Evolutionary conservation across 2,113 vertebrate genomes (phyloP).

Genomic region (Albula glossodonta): DNA sequence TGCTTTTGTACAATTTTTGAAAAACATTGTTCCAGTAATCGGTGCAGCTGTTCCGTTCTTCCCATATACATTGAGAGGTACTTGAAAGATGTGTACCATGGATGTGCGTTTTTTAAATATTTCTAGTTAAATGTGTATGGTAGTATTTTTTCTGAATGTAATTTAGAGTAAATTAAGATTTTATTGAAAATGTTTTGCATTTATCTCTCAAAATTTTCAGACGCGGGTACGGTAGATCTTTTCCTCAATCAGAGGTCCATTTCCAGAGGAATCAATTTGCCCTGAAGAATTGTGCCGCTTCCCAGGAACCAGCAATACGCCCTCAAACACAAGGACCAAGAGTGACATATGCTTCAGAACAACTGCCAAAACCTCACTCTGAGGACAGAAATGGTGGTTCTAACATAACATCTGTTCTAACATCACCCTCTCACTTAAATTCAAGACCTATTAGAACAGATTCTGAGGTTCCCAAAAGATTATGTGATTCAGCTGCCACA

Average conservation of each 20-base stretch:
- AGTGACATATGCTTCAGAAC: background rate
- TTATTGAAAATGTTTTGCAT: background rate
- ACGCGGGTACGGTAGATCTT: constrained; percentile 35
- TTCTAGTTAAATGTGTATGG: background rate
- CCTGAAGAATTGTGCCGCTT: background rate
- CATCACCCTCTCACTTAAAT: constrained; percentile 9
- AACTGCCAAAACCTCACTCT: constrained; percentile 6
- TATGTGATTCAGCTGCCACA: constrained; percentile 39
- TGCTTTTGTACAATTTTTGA: background rate
- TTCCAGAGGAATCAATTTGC: constrained; percentile 24
- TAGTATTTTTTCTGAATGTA: background rate
- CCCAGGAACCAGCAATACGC: background rate
- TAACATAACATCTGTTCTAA: constrained; percentile 22
- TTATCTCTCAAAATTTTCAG: constrained; percentile 41
- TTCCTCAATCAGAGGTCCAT: constrained; percentile 8
- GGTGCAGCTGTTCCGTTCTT: background rate
- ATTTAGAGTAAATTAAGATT: background rate
- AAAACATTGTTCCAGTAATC: background rate
- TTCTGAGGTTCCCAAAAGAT: constrained; percentile 39
- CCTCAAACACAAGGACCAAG: background rate
- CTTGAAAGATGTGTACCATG: background rate
- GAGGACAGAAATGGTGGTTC: constrained; percentile 28
- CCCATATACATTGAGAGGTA: background rate
- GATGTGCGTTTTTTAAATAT: background rate
- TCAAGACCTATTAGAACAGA: constrained; percentile 31